Percentiles rank a stretch among this genome's conserved stretches.
These are phyloP conservation scores for Synodontis membranacea DNA, from an alignment of 2,113 vertebrate species.

Conservation along the genomic window DNA sequence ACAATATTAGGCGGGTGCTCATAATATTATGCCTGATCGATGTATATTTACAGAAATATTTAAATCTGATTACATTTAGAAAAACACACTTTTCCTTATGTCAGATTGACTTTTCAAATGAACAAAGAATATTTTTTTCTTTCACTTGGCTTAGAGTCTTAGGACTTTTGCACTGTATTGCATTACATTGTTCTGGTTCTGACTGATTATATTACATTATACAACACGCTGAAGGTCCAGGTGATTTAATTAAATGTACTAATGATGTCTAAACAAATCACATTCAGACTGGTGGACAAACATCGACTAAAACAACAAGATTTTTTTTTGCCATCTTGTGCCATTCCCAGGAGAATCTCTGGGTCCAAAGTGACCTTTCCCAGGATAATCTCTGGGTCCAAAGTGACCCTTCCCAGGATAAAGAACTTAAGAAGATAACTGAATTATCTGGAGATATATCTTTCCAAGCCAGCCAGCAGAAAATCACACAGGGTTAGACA, in stretches of 20 bases:
- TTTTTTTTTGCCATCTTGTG: neutral
- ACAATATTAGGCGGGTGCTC: too few species aligned
- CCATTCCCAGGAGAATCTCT: neutral
- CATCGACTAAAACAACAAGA: too few species aligned
- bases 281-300: too few species aligned
- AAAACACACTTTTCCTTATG: neutral
- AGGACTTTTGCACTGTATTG: too few species aligned
- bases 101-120: neutral
- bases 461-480: neutral
- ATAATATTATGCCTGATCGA: too few species aligned
- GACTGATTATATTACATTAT: too few species aligned
- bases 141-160: neutral
- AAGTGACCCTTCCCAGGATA: neutral
- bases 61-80: too few species aligned
- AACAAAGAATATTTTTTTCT: neutral
- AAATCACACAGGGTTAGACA: neutral
- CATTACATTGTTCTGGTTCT: too few species aligned
- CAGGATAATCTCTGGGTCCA: neutral
- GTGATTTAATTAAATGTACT: too few species aligned
- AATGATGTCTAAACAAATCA: too few species aligned
- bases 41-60: too few species aligned
- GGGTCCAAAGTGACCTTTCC: neutral
- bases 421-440: neutral
- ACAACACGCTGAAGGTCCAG: too few species aligned
- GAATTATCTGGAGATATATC: neutral